phyloP scores from a whole-genome alignment of 2,113 vertebrate genomes.

The Fregata magnificens region DNA sequence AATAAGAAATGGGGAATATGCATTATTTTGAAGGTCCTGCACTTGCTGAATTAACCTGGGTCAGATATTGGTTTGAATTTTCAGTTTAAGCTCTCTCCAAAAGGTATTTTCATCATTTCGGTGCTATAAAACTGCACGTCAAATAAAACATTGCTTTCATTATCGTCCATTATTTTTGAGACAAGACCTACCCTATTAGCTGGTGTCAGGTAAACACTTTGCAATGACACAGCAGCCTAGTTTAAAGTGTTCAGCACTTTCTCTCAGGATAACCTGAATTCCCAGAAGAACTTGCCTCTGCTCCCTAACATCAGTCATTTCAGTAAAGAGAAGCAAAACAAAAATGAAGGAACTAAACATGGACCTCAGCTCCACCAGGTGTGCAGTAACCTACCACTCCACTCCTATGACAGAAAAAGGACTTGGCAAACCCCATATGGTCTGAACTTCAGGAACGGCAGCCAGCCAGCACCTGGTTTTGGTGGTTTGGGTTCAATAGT shows the following conservation, averaged over 20 bases:
- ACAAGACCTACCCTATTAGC: no score
- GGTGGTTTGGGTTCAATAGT: neutral
- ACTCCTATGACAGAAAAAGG: neutral
- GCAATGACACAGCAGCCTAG: neutral
- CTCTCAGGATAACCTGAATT: neutral
- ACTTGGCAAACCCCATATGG: neutral
- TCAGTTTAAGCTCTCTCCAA: neutral
- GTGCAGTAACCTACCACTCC: neutral
- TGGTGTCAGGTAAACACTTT: neutral
- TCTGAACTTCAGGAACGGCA: neutral
- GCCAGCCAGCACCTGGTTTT: neutral
- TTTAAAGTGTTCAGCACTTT: neutral
- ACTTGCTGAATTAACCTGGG: neutral
- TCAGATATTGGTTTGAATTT: neutral
- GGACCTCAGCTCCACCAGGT: neutral
- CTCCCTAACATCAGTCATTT: neutral
- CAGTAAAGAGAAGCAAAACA: neutral
- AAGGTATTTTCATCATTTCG: neutral
- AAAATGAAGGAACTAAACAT: neutral
- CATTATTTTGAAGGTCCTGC: neutral
- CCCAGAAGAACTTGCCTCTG: neutral
- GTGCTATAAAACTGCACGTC: neutral
- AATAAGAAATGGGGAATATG: neutral
- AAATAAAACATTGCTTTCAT: neutral
- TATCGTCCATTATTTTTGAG: neutral